Evolutionary conservation across 2,888 invertebrate species (phyloP).

Genomic region (Periphyllus acericola): DNA sequence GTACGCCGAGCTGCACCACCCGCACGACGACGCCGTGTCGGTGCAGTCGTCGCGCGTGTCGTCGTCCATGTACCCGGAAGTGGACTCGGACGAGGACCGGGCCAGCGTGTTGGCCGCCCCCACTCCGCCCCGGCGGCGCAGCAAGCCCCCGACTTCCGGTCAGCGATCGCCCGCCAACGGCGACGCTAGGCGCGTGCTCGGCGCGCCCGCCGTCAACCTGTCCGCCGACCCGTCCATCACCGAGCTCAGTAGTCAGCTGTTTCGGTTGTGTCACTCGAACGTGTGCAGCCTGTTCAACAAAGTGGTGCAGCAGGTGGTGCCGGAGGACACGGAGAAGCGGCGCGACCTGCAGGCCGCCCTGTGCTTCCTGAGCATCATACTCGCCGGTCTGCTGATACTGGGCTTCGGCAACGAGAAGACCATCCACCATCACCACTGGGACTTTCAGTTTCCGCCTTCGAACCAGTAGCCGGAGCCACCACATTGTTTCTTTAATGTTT

Average conservation of each 20-base stretch:
- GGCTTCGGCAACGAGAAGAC: slow-evolving; percentile 76
- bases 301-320: slow-evolving; percentile 70
- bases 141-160: slow-evolving; percentile 11
- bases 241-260: slow-evolving; percentile 75
- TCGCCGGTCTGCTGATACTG: slow-evolving; percentile 81
- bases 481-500: neutral
- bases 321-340: slow-evolving; percentile 72
- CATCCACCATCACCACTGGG: slow-evolving; percentile 85
- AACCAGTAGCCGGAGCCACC: slow-evolving; percentile 1
- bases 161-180: neutral
- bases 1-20: neutral
- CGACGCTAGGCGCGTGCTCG: neutral
- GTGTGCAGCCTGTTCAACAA: slow-evolving; percentile 75
- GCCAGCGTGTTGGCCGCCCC: slow-evolving; percentile 44
- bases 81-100: slow-evolving; percentile 63
- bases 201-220: neutral
- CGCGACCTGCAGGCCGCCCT: slow-evolving; percentile 80
- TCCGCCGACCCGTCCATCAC: slow-evolving; percentile 70
- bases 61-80: slow-evolving; percentile 63
- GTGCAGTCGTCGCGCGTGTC: slow-evolving; percentile 61
- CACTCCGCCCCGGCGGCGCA: slow-evolving; percentile 58
- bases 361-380: slow-evolving; percentile 80
- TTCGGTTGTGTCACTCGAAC: slow-evolving; percentile 64
- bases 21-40: slow-evolving; percentile 28
- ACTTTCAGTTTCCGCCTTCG: slow-evolving; percentile 84